These are phyloP conservation scores for Perca fluviatilis DNA, from an alignment of 2,113 vertebrate species.

Conservation along the genomic window DNA sequence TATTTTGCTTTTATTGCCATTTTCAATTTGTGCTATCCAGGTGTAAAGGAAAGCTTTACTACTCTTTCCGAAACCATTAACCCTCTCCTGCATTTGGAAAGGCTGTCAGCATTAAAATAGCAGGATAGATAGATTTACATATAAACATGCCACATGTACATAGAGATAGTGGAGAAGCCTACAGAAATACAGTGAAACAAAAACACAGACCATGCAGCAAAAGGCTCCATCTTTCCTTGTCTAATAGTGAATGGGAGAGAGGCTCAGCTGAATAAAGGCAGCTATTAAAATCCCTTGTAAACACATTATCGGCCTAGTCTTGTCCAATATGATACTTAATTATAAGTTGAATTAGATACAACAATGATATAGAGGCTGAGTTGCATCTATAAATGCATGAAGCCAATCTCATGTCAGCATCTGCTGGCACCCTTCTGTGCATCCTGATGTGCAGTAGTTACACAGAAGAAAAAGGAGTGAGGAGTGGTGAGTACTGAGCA, in stretches of 20 bases:
- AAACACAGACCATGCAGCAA: conserved; percentile 28
- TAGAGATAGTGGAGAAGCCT: not conserved
- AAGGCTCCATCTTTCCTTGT: conserved; percentile 54
- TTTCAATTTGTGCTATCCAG: not conserved
- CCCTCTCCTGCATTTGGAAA: not conserved
- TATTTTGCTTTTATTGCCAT: not conserved
- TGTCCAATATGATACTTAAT: conserved; percentile 42
- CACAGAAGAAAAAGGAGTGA: conserved; percentile 3
- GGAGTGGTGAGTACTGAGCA: not conserved
- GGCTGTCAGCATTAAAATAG: not conserved
- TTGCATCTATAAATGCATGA: conserved; percentile 71
- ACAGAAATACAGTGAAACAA: conserved; percentile 14
- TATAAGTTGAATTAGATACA: conserved; percentile 45
- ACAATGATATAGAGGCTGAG: conserved; percentile 43
- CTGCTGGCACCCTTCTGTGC: conserved; percentile 51
- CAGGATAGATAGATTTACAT: not conserved
- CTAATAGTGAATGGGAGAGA: conserved; percentile 45
- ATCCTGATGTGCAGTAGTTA: conserved; percentile 54
- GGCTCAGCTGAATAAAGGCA: conserved; percentile 43
- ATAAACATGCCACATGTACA: conserved; percentile 3
- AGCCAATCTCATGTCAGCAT: conserved; percentile 61
- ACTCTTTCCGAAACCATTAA: not conserved
- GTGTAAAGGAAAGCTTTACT: not conserved
- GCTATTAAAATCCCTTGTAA: conserved; percentile 65
- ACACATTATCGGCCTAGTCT: conserved; percentile 65